Base-by-base conservation (phyloP, 2,797 vertebrate genomes). In the Toxotes lorentzi region DNA sequence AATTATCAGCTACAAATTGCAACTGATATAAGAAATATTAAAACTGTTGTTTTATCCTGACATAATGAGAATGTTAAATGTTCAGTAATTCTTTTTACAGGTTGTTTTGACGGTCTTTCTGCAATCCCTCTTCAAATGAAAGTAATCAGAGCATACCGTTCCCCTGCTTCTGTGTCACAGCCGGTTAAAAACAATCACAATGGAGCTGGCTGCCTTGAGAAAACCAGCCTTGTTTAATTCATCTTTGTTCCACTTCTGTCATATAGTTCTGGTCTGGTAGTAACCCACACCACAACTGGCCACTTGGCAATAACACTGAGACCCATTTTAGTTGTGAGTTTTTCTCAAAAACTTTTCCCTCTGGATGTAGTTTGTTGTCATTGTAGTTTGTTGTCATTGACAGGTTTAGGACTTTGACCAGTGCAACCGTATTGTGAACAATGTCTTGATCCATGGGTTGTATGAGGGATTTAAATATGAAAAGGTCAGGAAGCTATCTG, bases 141-240 rank as follows among this genome's bases (percentile, higher is more conserved):
- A 80, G 70, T 63, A 82, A 83, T 73, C 67, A 81, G 75, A 82
- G 70, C 84, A 57, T 85, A 80, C 60, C 78, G 70, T 81, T 79
- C 69, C 61, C 53, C 56, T 84, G 80, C 85, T 57, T 79, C 68
- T 59, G 24, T 72, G 71, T 79, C 76, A 83, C 82, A 74, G 43
- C 43, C 86, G 67, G 81, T 84, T 88, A 58, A 72, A n/a, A 84
- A 53, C 71, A 70, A 78, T 83, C 73, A 40, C 75, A 70, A 56
- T 69, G 57, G 66, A 77, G 70, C 70, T 45, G 47, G 21, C 58
- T 61, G 73, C 54, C 70, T 61, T 75, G 48, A 73, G 60, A 82
- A 41, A 69, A 78, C 24, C 68, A 61, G 48, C 32, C 62, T 57
- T 65, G 12, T 75, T 79, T 72, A 64, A 74, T 84, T 83, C 53